Percentiles rank a stretch among this genome's conserved stretches.
Evolutionary conservation across 2,113 vertebrate species (phyloP).

Genomic region (Calyptommatus sinebrachiatus): DNA sequence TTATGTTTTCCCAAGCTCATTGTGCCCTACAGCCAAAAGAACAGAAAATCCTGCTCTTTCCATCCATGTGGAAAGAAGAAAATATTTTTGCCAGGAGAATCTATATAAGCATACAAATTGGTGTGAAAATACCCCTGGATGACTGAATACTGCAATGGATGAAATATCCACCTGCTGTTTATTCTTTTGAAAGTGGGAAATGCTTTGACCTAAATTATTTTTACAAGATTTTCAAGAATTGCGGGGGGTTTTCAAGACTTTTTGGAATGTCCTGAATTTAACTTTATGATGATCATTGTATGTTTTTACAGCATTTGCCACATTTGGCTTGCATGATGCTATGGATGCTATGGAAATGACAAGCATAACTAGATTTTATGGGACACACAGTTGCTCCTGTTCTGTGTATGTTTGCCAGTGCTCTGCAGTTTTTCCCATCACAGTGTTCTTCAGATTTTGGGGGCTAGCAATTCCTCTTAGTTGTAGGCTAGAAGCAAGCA

Average conservation of each 20-base stretch:
- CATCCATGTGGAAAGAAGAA: neutral
- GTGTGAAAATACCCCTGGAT: conserved; percentile 17
- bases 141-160: accelerated
- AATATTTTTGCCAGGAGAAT: conserved; percentile 4
- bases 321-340: neutral
- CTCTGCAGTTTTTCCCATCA: no score
- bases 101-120: conserved; percentile 17
- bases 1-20: conserved; percentile 6
- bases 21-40: neutral
- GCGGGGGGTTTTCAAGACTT: neutral
- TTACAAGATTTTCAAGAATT: neutral
- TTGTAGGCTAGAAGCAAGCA: no score
- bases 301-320: neutral
- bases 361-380: neutral
- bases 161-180: accelerated
- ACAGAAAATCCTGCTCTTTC: neutral
- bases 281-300: neutral
- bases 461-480: no score
- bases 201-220: neutral
- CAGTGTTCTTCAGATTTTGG: no score
- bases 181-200: neutral
- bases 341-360: neutral
- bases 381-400: neutral
- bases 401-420: neutral
- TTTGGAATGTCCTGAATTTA: neutral